Base-by-base conservation (phyloP, 30 jellyfish, hydroid and myxozoan species). In the Rhopilema esculentum region DNA sequence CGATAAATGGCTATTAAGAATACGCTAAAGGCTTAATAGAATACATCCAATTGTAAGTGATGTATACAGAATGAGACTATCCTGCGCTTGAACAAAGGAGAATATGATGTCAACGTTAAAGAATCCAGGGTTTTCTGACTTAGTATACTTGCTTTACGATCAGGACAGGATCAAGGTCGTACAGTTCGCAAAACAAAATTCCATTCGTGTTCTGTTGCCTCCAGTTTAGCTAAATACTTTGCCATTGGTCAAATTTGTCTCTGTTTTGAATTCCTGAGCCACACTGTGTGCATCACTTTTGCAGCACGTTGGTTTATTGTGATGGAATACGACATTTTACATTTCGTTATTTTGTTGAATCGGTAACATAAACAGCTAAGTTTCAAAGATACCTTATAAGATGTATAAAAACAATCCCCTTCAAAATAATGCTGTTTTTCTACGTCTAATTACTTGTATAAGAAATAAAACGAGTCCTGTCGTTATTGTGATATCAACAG, bases 1-100 rank as follows among this genome's bases (percentile, higher is more conserved):
- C 69, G 69, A 21, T 31, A 73, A 31, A 33, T 33, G 40, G 48
- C 84, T 73, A 66, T 73, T n/a, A 31, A 73, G 18, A 0, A 9
- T 18, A 73, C 17, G 51, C 70, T 33, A 18, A 4, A 24, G 23
- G 57, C 57, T 40, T 40, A 40, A 40, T 2, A 6, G 57, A 40
- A 12, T 40, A 40, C 57, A 40, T 40, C 57, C 57, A 40, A 40
- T 40, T 40, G 57, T 40, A 40, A 6, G 12, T 40, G 12, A 40
- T 2, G 57, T 12, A 6, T 12, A 2, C 57, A 12, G 57, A 12
- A 40, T 2, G 57, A 12, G 12, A 40, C 6, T 40, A 12, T 40
- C 12, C 57, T 40, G 57, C 12, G 57, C 57, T 40, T 40, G 57
- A 12, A 40, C 57, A 40, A 40, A 2, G 57, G 57, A 6, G 57